phyloP scores from a whole-genome alignment of 2,113 vertebrate species.

The Boulengerochromis microlepis region DNA sequence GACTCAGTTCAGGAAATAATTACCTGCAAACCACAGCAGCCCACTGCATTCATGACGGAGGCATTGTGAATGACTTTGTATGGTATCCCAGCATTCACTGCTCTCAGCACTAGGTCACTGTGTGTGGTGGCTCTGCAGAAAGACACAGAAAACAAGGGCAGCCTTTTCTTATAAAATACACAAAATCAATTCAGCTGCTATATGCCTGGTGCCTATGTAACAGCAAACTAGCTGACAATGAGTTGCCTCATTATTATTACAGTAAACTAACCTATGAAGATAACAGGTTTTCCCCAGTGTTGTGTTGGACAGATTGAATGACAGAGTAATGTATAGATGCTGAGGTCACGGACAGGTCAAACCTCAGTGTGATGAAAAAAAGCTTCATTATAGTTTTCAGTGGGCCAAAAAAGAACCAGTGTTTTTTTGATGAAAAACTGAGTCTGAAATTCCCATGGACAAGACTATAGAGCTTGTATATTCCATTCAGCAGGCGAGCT shows the following conservation, averaged over 20 bases:
- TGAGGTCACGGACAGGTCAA: not conserved
- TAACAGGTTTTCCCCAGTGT: not conserved
- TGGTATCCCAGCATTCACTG: slow-evolving; percentile 81
- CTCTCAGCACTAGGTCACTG: slow-evolving; percentile 91
- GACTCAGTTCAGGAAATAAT: not conserved
- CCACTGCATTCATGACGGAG: slow-evolving; percentile 92
- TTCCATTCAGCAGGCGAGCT: not conserved
- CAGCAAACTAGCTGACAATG: not conserved
- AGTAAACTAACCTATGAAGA: not conserved
- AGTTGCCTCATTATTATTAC: not conserved
- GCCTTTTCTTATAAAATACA: not conserved
- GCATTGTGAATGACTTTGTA: slow-evolving; percentile 93
- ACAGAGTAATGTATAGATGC: not conserved
- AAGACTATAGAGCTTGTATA: not conserved
- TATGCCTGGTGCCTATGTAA: no score
- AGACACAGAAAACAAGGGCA: not conserved
- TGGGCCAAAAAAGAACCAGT: not conserved
- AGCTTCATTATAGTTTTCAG: not conserved
- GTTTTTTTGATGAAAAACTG: not conserved
- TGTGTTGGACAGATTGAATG: not conserved
- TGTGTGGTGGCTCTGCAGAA: slow-evolving; percentile 89
- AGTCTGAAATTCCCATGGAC: not conserved
- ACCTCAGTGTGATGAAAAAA: not conserved
- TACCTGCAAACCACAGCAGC: slow-evolving; percentile 97
- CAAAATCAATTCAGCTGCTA: not conserved